Evolutionary conservation across 2,888 invertebrate genomes (phyloP).

Genomic region (Cephus pulcher): DNA sequence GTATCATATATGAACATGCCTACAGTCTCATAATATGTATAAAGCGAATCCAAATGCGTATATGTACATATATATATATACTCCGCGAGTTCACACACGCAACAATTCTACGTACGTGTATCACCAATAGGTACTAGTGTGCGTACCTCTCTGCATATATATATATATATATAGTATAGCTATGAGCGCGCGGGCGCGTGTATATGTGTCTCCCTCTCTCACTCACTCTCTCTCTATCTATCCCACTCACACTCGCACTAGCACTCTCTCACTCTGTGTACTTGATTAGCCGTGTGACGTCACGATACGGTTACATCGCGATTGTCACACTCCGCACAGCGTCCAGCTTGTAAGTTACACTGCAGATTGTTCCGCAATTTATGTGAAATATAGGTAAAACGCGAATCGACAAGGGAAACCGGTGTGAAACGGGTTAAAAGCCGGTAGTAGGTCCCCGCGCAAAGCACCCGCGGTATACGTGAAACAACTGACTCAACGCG

Average conservation of each 20-base stretch:
- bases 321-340: slow-evolving; percentile 49
- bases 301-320: slow-evolving; percentile 62
- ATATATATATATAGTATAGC: not conserved
- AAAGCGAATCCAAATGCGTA: not conserved
- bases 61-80: not conserved
- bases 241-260: slow-evolving; percentile 14
- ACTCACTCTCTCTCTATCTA: slow-evolving; percentile 2
- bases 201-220: not conserved
- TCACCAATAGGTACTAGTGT: not conserved
- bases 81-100: not conserved
- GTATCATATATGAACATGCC: not conserved
- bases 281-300: slow-evolving; percentile 64
- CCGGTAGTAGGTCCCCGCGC: slow-evolving; percentile 31
- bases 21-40: not conserved
- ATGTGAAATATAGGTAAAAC: slow-evolving; percentile 2
- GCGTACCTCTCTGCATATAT: not conserved
- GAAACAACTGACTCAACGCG: slow-evolving; percentile 61
- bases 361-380: not conserved
- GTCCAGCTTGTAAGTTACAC: not conserved
- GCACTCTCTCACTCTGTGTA: slow-evolving; percentile 46
- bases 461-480: slow-evolving; percentile 57
- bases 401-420: slow-evolving; percentile 21
- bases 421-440: slow-evolving; percentile 17
- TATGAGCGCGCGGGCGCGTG: not conserved
- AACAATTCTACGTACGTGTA: not conserved